Evolutionary conservation across 2,797 vertebrate genomes (phyloP), one percentile per base, ranked within the genome.

Genomic region (Florisuga fusca): DNA sequence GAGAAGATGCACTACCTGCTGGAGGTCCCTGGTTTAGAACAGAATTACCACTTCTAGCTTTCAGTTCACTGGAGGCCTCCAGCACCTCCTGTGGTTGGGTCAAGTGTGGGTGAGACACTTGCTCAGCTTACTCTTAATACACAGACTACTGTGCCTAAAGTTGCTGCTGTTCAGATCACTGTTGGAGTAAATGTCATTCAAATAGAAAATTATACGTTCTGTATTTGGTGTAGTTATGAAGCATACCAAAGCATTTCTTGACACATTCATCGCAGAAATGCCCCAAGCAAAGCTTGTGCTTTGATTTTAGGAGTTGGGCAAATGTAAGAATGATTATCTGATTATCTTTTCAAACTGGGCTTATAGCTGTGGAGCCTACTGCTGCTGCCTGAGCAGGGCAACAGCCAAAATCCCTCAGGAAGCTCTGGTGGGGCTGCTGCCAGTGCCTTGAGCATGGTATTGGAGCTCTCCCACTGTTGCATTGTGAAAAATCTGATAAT

Each of bases 111-210:
- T 63, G 41, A 76, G 51, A 63, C 34, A 59, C 34, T 73, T 81
- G n/a, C 12, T 73, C 59, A 31, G 18, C 33, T 51, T 43, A 21
- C 23, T 69, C 2, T 21, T 21, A 45, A 15, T 33, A 59, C 8
- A 58, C n/a, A 76, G 34, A 41, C 15, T 67, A 17, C 17, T 1
- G 8, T 51, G 51, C 33, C 67, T 69, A 4, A 64, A 66, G 36
- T 53, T 92, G 88, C 81, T 96, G 95, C 90, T 95, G 27, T 90
- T 84, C 34, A 48, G 55, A 84, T 63, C 38, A 71, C 7, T 77
- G 22, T 67, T 89, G 41, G 48, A 89, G 74, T 84, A 95, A 79
- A 94, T 8, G 3, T 45, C 15, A 69, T 90, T 80, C 71, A 64
- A 61, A 46, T 23, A 50, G 54, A 83, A 80, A 83, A 41, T 1